Evolutionary conservation across 2,888 invertebrate species (phyloP).

Genomic region (Eupithecia subumbrata): DNA sequence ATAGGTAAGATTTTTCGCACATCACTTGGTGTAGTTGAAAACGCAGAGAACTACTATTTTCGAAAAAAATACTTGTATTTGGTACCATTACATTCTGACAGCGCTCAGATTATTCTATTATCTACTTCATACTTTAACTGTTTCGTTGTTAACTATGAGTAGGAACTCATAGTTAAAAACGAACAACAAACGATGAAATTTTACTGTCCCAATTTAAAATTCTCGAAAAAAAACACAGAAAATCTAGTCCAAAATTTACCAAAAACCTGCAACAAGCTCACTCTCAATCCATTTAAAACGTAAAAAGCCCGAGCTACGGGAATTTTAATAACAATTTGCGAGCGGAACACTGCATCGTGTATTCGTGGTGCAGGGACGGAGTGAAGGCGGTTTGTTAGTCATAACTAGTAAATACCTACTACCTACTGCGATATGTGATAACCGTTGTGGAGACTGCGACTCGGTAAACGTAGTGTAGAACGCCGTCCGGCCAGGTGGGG

Average conservation of each 20-base stretch:
- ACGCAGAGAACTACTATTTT: too few relatives aligned
- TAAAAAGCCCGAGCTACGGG: constrained; percentile 52
- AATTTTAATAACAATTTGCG: constrained; percentile 73
- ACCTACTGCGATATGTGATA: background rate
- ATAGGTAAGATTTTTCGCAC: too few relatives aligned
- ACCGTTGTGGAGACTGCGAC: background rate
- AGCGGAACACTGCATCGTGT: constrained; percentile 46
- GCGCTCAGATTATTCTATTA: background rate
- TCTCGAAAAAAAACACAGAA: background rate
- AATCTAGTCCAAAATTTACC: background rate
- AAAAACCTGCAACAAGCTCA: constrained; percentile 19
- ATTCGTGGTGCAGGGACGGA: constrained; percentile 8
- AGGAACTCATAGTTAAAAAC: background rate
- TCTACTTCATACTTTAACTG: background rate
- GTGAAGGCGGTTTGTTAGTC: background rate
- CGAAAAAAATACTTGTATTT: background rate
- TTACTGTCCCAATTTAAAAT: background rate
- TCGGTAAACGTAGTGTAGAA: background rate
- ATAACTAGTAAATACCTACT: background rate
- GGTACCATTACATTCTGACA: background rate
- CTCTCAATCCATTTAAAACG: constrained; percentile 42
- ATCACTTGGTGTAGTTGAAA: background rate
- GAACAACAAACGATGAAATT: background rate
- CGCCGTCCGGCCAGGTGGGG: background rate
- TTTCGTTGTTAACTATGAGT: too few relatives aligned